Evolutionary conservation across 2,888 invertebrate genomes (phyloP).

Genomic region (Lochmaea capreae): DNA sequence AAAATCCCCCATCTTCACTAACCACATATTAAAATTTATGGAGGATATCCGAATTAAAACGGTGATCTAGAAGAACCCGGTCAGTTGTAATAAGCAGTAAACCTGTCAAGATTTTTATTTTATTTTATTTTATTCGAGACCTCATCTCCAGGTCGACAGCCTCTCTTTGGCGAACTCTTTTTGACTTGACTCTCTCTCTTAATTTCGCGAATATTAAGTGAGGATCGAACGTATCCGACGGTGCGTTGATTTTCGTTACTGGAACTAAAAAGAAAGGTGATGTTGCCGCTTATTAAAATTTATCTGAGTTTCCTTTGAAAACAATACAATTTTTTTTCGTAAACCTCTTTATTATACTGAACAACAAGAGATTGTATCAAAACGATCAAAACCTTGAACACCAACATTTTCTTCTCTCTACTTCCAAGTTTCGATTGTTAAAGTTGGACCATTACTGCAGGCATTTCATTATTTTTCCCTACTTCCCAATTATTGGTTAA

Average conservation of each 20-base stretch:
- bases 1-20: not conserved
- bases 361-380: too few species aligned
- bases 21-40: not conserved
- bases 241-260: conserved; percentile 1
- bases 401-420: too few species aligned
- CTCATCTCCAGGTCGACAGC: conserved; percentile 28
- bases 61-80: not conserved
- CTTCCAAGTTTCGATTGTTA: too few species aligned
- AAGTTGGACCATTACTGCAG: too few species aligned
- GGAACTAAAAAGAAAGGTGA: not conserved
- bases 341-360: too few species aligned
- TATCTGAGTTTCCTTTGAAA: not conserved
- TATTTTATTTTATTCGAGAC: conserved; percentile 30
- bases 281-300: not conserved
- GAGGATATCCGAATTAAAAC: not conserved
- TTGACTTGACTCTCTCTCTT: conserved; percentile 9
- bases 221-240: not conserved
- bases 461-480: too few species aligned
- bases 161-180: conserved; percentile 16
- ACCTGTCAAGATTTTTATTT: conserved; percentile 23
- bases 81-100: conserved; percentile 15
- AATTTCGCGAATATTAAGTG: conserved; percentile 1
- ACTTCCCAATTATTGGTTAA: too few species aligned
- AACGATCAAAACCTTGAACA: too few species aligned
- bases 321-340: too few species aligned